Base-by-base conservation (phyloP, 2,888 invertebrate species). In the Drosophila heteroneura region DNA sequence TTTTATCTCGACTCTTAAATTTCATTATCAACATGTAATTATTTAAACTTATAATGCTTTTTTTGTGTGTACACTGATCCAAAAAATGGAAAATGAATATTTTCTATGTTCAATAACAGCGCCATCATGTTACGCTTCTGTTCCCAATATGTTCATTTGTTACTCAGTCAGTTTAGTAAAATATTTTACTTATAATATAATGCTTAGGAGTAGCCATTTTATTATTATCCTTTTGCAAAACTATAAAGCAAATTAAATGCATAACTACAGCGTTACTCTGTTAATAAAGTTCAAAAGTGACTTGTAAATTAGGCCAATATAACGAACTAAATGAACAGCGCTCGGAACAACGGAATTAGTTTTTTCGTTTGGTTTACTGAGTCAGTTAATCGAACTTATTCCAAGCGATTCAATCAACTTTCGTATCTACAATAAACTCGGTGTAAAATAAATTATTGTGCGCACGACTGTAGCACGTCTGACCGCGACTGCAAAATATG, bases 341-440 rank as follows among this genome's bases (percentile, higher is more conserved):
- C 35, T 37, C 26, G 26, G 47, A 47, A 47, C 26, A 47, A 19
- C 16, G 37, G 39, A 52, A 10, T 33, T n/a, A n/a, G 51, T 52
- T 41, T 33, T 39, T 28, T 66, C 41, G 35, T 65, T 62, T 22
- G 28, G 44, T n/a, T 49, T 32, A 51, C 12, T 10, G 37, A 49
- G 9, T 16, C 39, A 16, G 39, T 19, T 30, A 30, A 56, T 56
- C 41, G 66, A 66, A 65, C 66, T 66, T 22, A 19, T 65, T 65
- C 56, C 33, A 16, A 22, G 22, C 14, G 57, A 49, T 41, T 51
- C 70, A 39, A 30, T 39, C 28, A 57, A 22, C 16, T 54, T 2
- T 51, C 28, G 6, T 5, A 33, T 41, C 19, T 56, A 33, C 16
- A 30, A 69, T 56, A 26, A 10, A 33, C 7, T 49, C 7, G 5